Percentiles rank a stretch among this genome's conserved stretches.
Evolutionary conservation across 2,113 vertebrate species (phyloP).

Genomic region (Vombatus ursinus): DNA sequence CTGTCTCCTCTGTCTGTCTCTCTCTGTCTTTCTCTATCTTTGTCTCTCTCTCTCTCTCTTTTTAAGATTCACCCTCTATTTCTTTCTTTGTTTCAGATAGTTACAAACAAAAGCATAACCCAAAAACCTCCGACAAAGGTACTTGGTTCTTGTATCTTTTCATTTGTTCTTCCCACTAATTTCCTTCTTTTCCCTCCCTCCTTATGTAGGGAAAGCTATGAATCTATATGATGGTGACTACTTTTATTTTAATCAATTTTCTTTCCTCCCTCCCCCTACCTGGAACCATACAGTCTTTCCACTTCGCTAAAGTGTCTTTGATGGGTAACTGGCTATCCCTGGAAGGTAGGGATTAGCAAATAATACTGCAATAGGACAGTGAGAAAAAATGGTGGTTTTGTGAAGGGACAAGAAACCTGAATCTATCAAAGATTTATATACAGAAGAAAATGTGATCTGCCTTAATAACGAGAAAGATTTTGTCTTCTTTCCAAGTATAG

Average conservation of each 20-base stretch:
- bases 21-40: no score
- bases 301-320: conserved; percentile 48
- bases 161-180: conserved; percentile 68
- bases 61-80: conserved; percentile 57
- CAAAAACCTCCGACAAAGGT: conserved; percentile 88
- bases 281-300: conserved; percentile 34
- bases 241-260: conserved; percentile 51
- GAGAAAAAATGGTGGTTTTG: accelerated
- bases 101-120: conserved; percentile 92
- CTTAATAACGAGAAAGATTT: not conserved
- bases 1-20: no score
- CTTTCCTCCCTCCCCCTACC: not conserved
- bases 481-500: not conserved
- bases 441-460: not conserved
- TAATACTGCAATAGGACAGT: not conserved
- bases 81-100: conserved; percentile 90
- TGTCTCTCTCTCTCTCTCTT: conserved; percentile 37
- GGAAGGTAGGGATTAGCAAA: not conserved
- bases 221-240: conserved; percentile 15
- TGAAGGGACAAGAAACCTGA: not conserved
- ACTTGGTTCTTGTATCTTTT: conserved; percentile 82
- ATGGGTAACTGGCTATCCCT: not conserved
- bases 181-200: conserved; percentile 66
- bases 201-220: conserved; percentile 32
- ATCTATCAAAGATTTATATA: not conserved